Base-by-base conservation (phyloP, 2,113 vertebrate species). In the Hassar affinis region DNA sequence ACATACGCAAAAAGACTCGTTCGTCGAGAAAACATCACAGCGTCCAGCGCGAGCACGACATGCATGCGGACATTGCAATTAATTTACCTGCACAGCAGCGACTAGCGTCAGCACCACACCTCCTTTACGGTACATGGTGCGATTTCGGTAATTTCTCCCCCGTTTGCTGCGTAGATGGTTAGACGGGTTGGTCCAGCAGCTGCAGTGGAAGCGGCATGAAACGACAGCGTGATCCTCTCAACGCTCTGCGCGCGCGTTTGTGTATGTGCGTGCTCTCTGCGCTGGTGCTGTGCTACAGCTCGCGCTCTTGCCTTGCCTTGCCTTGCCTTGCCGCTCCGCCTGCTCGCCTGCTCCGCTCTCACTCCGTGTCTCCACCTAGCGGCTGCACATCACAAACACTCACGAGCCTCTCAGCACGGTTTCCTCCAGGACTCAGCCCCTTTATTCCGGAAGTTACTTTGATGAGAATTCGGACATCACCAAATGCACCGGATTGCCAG, bases 11-110 rank as follows among this genome's bases (percentile, higher is more conserved):
- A 12, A 27, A 7, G 2, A 33, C 15, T 57, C 52, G 75, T 15
- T 3, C 38, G 38, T 42, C 38, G 49, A n/a, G 15, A 18, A 14
- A 33, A 17, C 64, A 22, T 68, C 64, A 4, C 25, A 76, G 2
- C 38, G 3, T 7, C 25, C 56, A 27, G 35, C n/a, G 47, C 79
- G 11, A 68, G 64, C 45, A 62, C 51, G 42, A 52, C 47, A 57
- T 33, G 69, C 74, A 83, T 27, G 52, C 79, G 78, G 33, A 66
- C 66, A 76, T 20, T 27, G 51, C 47, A 42, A 8, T 27, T 6
- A 42, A 42, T 62, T 89, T 88, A 90, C 90, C 90, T 90, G 88
- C 62, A 89, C 54, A 89, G 84, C 88, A 79, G 88, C 87, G 38
- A 89, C 82, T 75, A 90, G 87, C 86, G 78, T 81, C 85, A 89